These are phyloP conservation scores for Xiphophorus couchianus DNA, from an alignment of 2,113 vertebrate genomes.

Conservation along the genomic window DNA sequence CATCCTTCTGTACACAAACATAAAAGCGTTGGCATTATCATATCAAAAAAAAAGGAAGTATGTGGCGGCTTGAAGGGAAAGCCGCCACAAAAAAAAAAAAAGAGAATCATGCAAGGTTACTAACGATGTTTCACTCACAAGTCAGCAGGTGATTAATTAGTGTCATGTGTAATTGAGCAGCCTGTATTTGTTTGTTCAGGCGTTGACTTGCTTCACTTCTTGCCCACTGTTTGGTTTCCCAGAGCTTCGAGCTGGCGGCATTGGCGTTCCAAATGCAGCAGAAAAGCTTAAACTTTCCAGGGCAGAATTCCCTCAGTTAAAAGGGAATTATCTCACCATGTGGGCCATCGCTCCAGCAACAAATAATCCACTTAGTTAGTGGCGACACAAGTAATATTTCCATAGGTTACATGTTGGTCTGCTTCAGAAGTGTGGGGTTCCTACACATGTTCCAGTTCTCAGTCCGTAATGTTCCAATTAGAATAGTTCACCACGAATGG, in stretches of 20 bases:
- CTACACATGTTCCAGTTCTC: background rate
- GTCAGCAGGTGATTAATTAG: constrained; percentile 60
- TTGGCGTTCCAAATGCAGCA: constrained; percentile 43
- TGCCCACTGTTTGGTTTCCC: constrained; percentile 41
- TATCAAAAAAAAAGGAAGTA: constrained; percentile 43
- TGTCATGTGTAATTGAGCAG: constrained; percentile 55
- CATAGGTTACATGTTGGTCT: constrained; percentile 4
- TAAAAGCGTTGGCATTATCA: constrained; percentile 59
- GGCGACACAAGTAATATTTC: constrained; percentile 9
- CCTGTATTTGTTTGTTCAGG: constrained; percentile 56
- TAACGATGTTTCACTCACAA: constrained; percentile 36
- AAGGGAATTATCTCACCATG: constrained; percentile 16
- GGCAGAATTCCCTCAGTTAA: constrained; percentile 24
- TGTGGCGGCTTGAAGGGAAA: constrained; percentile 28
- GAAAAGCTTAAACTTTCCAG: constrained; percentile 36
- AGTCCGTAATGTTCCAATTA: background rate
- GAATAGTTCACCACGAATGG: background rate
- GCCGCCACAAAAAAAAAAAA: constrained; percentile 45
- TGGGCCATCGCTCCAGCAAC: constrained; percentile 20
- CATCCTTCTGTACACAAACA: constrained; percentile 68
- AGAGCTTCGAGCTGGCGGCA: constrained; percentile 27
- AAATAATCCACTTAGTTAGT: constrained; percentile 33
- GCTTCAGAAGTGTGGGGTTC: background rate
- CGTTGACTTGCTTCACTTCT: constrained; percentile 29
- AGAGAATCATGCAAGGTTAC: constrained; percentile 24